A percentile compares a stretch with the other conserved stretches of the same genome.
phyloP scores from a whole-genome alignment of 1,140 invertebrate species.

The Argopecten irradians region DNA sequence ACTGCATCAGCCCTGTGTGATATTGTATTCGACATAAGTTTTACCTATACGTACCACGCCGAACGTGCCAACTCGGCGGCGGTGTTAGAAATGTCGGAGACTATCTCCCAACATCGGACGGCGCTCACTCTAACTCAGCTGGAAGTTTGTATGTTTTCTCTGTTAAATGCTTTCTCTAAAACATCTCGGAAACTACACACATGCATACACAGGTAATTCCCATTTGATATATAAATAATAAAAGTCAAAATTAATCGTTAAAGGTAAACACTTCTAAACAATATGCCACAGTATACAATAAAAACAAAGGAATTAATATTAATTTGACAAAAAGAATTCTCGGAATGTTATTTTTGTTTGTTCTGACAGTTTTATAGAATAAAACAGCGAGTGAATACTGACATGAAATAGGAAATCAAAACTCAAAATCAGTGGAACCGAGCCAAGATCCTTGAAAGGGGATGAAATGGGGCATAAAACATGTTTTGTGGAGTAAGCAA shows the following conservation, averaged over 20 bases:
- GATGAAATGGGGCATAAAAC: too few species aligned
- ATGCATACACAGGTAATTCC: not conserved
- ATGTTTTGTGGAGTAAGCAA: too few species aligned
- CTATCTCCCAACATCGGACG: not conserved
- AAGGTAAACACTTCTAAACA: not conserved
- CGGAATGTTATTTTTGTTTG: too few species aligned
- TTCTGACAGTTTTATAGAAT: too few species aligned
- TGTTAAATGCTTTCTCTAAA: conserved; percentile 12
- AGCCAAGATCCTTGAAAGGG: too few species aligned
- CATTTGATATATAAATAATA: not conserved
- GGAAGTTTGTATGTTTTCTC: conserved; percentile 8
- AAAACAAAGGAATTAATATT: too few species aligned
- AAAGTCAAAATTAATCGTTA: not conserved
- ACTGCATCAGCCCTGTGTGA: not conserved
- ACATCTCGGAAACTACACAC: not conserved
- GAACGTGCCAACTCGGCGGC: not conserved
- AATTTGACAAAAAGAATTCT: too few species aligned
- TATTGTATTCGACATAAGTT: not conserved
- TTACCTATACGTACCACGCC: not conserved
- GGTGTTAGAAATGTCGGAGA: not conserved
- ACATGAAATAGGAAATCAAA: too few species aligned
- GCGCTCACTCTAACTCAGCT: not conserved
- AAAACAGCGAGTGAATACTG: too few species aligned
- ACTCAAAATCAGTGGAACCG: too few species aligned
- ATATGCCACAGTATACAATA: too few species aligned